Percentiles rank a stretch among this genome's conserved stretches.
These are phyloP conservation scores for Darevskia nairensis DNA, from an alignment of 2,797 vertebrate genomes.

Conservation along the genomic window DNA sequence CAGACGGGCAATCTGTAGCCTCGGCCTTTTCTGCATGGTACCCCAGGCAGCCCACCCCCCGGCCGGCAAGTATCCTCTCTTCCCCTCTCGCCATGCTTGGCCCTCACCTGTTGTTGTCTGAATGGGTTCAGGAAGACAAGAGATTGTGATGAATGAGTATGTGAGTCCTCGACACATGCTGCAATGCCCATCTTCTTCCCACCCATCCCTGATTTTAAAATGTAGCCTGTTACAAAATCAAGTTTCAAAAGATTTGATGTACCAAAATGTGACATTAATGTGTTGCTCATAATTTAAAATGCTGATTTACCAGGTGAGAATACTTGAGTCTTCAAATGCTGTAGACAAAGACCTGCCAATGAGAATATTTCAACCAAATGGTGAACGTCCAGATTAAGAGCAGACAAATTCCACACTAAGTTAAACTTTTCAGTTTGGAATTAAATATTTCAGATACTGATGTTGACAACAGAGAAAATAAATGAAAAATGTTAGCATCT, in stretches of 20 bases:
- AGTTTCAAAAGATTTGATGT: neutral
- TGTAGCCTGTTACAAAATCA: neutral
- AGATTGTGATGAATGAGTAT: neutral
- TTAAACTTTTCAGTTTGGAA: neutral
- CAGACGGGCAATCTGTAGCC: neutral
- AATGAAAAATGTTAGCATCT: neutral
- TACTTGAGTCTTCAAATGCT: neutral
- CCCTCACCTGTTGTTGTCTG: neutral
- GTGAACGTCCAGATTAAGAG: neutral
- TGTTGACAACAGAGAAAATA: neutral
- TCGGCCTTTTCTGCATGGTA: too few species aligned
- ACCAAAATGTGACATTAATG: neutral
- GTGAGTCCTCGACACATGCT: neutral
- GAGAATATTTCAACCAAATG: neutral
- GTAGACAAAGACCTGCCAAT: too few species aligned
- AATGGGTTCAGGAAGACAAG: neutral
- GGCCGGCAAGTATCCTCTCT: neutral
- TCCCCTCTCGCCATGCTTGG: neutral
- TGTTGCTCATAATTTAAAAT: neutral
- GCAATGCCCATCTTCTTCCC: neutral
- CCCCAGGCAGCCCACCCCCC: neutral
- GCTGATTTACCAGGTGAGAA: neutral
- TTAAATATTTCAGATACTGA: neutral
- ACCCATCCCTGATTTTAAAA: neutral
- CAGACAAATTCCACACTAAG: neutral